Conservation (phyloP, 2,113 vertebrate genomes). For the Benitochromis conjunctus region DNA sequence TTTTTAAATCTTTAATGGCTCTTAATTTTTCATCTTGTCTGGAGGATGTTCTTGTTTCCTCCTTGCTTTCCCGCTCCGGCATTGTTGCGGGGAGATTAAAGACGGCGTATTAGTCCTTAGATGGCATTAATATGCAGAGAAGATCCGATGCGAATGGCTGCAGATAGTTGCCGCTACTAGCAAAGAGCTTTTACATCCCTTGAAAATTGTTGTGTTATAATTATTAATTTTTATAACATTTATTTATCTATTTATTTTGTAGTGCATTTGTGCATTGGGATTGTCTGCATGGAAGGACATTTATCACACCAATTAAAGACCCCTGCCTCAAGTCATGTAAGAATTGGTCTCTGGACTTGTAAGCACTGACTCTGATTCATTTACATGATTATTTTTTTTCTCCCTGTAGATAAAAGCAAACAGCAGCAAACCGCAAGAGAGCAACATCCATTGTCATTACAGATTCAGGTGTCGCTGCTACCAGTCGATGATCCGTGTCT, state of each 20-base stretch:
- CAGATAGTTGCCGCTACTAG: constrained; percentile 23
- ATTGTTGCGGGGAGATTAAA: constrained; percentile 43
- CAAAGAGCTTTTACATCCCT: neutral
- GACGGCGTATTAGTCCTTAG: constrained; percentile 36
- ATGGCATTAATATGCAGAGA: constrained; percentile 48
- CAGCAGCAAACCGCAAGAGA: neutral
- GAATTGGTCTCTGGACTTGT: constrained; percentile 39
- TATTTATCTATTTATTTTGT: neutral
- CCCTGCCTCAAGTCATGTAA: constrained; percentile 45
- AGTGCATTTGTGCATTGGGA: constrained; percentile 28
- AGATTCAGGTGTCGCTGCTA: neutral
- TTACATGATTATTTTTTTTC: constrained; percentile 36
- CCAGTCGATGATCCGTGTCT: neutral
- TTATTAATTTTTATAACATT: neutral
- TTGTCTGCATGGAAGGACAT: constrained; percentile 47
- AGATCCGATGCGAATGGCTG: constrained; percentile 18
- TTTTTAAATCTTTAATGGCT: constrained; percentile 73
- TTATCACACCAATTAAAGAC: constrained; percentile 62
- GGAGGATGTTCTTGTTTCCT: constrained; percentile 25
- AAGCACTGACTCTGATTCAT: constrained; percentile 38
- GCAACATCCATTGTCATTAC: neutral
- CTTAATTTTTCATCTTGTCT: constrained; percentile 64
- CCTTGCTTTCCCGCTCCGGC: neutral
- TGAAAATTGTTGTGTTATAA: neutral
- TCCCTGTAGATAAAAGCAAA: constrained; percentile 6